Conservation (phyloP, 2,888 invertebrate genomes). For the Drosophila subsilvestris region DNA sequence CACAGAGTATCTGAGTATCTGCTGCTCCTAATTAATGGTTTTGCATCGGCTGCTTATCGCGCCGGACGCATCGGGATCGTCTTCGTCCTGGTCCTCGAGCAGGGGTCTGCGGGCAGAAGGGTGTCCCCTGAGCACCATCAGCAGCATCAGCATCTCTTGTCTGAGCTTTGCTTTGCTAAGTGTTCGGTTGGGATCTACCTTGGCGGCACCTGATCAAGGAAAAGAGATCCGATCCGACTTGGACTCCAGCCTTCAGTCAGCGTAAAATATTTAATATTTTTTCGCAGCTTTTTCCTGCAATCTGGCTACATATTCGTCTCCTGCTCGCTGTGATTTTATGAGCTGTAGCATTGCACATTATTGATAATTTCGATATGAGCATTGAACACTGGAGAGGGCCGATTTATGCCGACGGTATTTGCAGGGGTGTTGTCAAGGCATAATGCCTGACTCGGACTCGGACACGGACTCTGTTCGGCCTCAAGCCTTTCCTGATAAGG, state of each 20-base stretch:
- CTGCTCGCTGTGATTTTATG: slow-evolving; percentile 62
- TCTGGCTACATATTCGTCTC: not conserved
- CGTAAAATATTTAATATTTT: slow-evolving; percentile 71
- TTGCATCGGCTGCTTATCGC: slow-evolving; percentile 78
- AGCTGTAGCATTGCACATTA: slow-evolving; percentile 77
- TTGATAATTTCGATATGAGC: slow-evolving; percentile 71
- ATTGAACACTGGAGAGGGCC: slow-evolving; percentile 34
- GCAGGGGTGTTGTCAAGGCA: slow-evolving; percentile 73
- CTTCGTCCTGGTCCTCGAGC: slow-evolving; percentile 32
- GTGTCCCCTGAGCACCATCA: slow-evolving; percentile 15
- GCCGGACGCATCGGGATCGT: slow-evolving; percentile 74
- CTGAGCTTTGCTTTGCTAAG: slow-evolving; percentile 68
- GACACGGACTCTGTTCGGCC: slow-evolving; percentile 5
- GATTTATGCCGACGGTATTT: slow-evolving; percentile 21
- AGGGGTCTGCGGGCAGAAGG: slow-evolving; percentile 10
- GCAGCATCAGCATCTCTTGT: slow-evolving; percentile 47
- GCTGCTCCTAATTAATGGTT: slow-evolving; percentile 78
- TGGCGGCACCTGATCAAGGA: slow-evolving; percentile 75
- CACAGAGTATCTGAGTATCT: slow-evolving; percentile 65
- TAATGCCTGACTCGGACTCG: slow-evolving; percentile 41
- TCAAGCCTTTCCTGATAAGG: slow-evolving; percentile 54
- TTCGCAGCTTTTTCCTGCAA: slow-evolving; percentile 7
- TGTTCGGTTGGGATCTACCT: slow-evolving; percentile 61
- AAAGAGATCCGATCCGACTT: slow-evolving; percentile 43
- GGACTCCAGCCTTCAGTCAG: slow-evolving; percentile 42